A percentile compares a stretch with the other conserved stretches of the same genome.
These are phyloP conservation scores for Poeciliopsis turneri DNA, from an alignment of 2,797 vertebrate species.

Conservation along the genomic window DNA sequence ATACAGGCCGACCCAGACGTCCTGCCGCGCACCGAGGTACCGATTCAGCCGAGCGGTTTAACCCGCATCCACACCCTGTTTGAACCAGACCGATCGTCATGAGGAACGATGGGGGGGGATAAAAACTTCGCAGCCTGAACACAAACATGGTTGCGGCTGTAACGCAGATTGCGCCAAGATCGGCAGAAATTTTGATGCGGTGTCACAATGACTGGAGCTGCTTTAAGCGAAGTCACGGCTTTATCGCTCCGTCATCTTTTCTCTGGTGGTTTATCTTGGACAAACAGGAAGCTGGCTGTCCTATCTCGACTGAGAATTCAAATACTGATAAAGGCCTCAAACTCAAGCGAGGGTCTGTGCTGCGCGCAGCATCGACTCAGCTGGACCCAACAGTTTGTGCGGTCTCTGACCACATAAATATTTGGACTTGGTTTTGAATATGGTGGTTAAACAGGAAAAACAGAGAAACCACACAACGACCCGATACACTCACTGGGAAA, in stretches of 20 bases:
- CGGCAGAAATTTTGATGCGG: background rate
- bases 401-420: background rate
- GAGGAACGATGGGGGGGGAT: too few relatives aligned
- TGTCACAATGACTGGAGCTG: slow-evolving; percentile 19
- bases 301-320: slow-evolving; percentile 5
- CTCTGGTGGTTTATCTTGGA: background rate
- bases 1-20: slow-evolving; percentile 95
- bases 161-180: background rate
- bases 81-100: background rate
- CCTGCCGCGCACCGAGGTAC: slow-evolving; percentile 93
- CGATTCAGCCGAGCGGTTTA: background rate
- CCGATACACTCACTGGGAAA: background rate
- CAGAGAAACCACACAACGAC: background rate
- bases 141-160: background rate
- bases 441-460: background rate
- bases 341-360: background rate
- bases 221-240: background rate
- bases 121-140: background rate
- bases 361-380: background rate
- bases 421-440: background rate
- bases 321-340: background rate
- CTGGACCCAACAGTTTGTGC: background rate
- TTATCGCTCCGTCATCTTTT: slow-evolving; percentile 1
- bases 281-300: slow-evolving; percentile 29
- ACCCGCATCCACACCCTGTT: background rate